phyloP scores from a whole-genome alignment of 2,113 vertebrate genomes.

The Gavialis gangeticus region DNA sequence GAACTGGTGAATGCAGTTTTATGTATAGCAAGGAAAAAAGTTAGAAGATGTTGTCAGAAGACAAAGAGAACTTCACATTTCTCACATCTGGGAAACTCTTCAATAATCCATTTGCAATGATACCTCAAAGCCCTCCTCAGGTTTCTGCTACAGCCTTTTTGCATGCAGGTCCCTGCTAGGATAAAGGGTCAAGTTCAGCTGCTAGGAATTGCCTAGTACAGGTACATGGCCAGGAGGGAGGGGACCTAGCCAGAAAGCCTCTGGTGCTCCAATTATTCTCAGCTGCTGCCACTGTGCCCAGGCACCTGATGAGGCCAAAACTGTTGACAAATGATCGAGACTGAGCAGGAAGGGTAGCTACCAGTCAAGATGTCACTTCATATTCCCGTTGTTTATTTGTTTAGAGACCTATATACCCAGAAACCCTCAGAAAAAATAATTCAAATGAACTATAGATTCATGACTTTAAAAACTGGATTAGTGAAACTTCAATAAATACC shows the following conservation, averaged over 20 bases:
- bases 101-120: background rate
- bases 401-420: too few relatives aligned
- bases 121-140: background rate
- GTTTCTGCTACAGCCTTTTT: background rate
- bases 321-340: fast-evolving
- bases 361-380: background rate
- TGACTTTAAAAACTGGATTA: background rate
- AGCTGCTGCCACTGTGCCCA: background rate
- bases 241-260: background rate
- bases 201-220: background rate
- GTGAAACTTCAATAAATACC: background rate
- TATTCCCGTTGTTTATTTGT: too few relatives aligned
- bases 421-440: too few relatives aligned
- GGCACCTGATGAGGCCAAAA: fast-evolving
- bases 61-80: background rate
- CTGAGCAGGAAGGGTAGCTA: background rate
- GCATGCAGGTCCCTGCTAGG: background rate
- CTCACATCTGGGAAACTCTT: background rate
- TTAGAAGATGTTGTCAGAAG: background rate
- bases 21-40: background rate
- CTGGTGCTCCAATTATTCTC: background rate
- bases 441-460: too few relatives aligned
- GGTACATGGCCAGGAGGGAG: background rate
- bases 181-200: fast-evolving
- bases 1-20: background rate